Evolutionary conservation across 2,888 invertebrate genomes (phyloP).

Genomic region (Allacma fusca): DNA sequence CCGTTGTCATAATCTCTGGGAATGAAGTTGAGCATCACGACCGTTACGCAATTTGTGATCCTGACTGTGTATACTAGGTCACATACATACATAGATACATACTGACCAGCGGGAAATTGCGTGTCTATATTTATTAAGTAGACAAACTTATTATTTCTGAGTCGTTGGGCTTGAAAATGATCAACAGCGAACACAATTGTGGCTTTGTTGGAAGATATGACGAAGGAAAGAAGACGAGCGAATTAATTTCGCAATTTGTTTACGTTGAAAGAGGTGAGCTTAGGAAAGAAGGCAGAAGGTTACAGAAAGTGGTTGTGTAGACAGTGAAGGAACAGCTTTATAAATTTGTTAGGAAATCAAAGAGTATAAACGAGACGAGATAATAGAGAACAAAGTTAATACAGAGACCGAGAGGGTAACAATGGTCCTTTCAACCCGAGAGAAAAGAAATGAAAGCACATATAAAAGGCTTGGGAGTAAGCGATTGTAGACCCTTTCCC

Average conservation of each 20-base stretch:
- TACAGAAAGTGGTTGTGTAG: no score
- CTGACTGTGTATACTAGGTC: background rate
- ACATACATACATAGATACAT: no score
- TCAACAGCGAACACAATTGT: no score
- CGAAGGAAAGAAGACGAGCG: background rate
- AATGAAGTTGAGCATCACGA: no score
- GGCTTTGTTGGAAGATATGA: no score
- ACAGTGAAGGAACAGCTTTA: slow-evolving; percentile 5
- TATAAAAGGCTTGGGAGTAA: slow-evolving; percentile 20
- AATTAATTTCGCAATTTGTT: slow-evolving; percentile 4
- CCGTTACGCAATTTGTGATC: background rate
- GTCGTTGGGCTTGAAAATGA: no score
- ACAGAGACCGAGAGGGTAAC: slow-evolving; percentile 18
- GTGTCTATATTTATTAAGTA: no score
- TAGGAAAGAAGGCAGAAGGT: no score
- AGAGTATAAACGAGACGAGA: background rate
- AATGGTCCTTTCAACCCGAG: slow-evolving; percentile 20
- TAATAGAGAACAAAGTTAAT: slow-evolving; percentile 21
- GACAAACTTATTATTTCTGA: no score
- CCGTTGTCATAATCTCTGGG: no score
- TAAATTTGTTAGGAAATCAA: slow-evolving; percentile 25
- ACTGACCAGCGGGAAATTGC: no score
- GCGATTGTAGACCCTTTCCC: slow-evolving; percentile 31
- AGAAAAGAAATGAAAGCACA: slow-evolving; percentile 26
- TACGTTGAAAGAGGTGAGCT: background rate